Base-by-base conservation (phyloP, 2,113 vertebrate genomes). In the Ardeotis arabs region DNA sequence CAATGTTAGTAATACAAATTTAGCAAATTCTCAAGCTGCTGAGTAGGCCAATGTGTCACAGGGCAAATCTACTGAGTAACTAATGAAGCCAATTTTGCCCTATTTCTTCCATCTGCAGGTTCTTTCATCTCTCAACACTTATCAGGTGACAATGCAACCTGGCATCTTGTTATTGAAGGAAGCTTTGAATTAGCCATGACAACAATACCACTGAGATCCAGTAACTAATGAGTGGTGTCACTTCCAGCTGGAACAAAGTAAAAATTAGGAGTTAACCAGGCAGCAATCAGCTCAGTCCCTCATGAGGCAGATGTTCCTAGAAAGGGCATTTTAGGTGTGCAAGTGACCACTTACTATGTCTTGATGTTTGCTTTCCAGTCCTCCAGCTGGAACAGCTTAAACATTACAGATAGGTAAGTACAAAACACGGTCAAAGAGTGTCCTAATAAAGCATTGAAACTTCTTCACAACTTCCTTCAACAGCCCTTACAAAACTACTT, bases 21-120 rank as follows among this genome's bases (percentile, higher is more conserved):
- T 94, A 94, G 91, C 62, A 95, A 97, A 91, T 76, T 87, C 78
- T 93, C 89, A 97, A 91, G 87, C 76, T 93, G 66, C 80, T 77
- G 72, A 96, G 50, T 64, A 66, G 96, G 87, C 35, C 84, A 25
- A 45, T 41, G 60, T 56, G 81, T 66, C 86, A 91, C 78, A 82
- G 70, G 39, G 63, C 68, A 93, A 49, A 93, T 60, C 79, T 31
- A 59, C n/a, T 29, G 17, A 93, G 74, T 41, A 92, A 68, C 75
- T 94, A 95, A 93, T 63, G 69, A 92, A 69, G 47, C 58, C 63
- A 89, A 58, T 85, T 96, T 94, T 88, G 53, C 69, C 85, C 83
- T 92, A 19, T 94, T 80, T 58, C 47, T 92, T 87, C 74, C 82
- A 77, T 50, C 33, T 33, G 31, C 15, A 44, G 45, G 39, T 25